Evolutionary conservation across 2,113 vertebrate species (phyloP), one percentile per base, ranked within the genome.

Genomic region (Lutjanus erythropterus): DNA sequence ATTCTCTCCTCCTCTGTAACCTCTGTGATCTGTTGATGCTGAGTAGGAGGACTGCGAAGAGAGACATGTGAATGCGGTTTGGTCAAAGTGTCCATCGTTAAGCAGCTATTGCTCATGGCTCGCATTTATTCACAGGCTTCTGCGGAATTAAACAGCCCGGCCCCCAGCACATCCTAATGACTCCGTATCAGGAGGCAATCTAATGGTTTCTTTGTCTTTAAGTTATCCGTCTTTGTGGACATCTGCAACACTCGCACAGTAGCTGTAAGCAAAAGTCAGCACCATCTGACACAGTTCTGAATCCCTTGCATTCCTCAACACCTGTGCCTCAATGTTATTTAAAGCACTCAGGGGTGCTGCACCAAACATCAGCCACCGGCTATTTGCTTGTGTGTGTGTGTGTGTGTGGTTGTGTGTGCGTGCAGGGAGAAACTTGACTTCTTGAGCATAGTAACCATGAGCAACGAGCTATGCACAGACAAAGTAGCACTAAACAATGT

Each of bases 291-390:
- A 90, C 81, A 67, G 67, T 83, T 88, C 77, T 81, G 84, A 87
- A 87, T 90, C 78, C 83, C 84, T 64, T 85, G 81, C 84, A 86
- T 89, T 91, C 84, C 88, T 86, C 86, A 91, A 86, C 89, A 92
- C 91, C 91, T 93, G 89, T 88, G 90, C 78, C 86, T 89, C 89
- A 70, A 67, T 91, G 87, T 91, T 92, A 92, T 92, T 92, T 91
- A 89, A 91, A 92, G 89, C 87, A 91, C 84, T 87, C 86, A 83
- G 75, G 87, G 91, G 83, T 75, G 78, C 75, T 88, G 86, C 86
- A 90, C 77, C 81, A 83, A 92, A 80, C 78, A 87, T 76, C 81
- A 88, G 88, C 91, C 77, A 91, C 41, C 3, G 84, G 90, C 91
- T 92, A 89, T 91, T 90, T 90, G 80, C 79, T 75, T 88, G 42